These are phyloP conservation scores for Rhinella marina DNA, from an alignment of 2,797 vertebrate species.

Conservation along the genomic window DNA sequence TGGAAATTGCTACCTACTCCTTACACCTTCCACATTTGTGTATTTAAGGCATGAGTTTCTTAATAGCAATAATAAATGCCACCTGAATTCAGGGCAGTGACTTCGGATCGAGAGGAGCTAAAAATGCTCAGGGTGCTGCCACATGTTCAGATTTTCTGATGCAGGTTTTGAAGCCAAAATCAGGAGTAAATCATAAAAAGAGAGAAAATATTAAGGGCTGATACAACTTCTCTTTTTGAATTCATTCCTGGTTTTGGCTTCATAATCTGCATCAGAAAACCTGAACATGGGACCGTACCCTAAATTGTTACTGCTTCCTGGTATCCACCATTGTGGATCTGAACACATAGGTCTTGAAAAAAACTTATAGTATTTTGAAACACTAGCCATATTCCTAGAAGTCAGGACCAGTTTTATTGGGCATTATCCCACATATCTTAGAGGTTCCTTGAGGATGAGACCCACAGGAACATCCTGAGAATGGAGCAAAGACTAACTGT, in stretches of 20 bases:
- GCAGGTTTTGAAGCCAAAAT: too few species aligned
- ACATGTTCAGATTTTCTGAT: too few species aligned
- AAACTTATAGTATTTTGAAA: not conserved
- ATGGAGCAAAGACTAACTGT: too few species aligned
- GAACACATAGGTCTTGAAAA: too few species aligned
- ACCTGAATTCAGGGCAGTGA: not conserved
- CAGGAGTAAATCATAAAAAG: too few species aligned
- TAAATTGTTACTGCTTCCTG: not conserved
- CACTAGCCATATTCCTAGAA: not conserved
- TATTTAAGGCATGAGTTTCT: slow-evolving; percentile 13
- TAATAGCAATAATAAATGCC: slow-evolving; percentile 39
- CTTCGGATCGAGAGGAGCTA: not conserved
- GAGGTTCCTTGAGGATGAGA: not conserved
- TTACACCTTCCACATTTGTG: slow-evolving; percentile 42
- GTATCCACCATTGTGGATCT: not conserved
- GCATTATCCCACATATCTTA: not conserved
- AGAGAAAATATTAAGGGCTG: too few species aligned
- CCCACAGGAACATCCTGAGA: not conserved
- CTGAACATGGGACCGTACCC: too few species aligned
- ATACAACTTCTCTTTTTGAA: too few species aligned
- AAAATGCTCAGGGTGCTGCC: not conserved
- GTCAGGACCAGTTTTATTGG: not conserved
- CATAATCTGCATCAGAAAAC: too few species aligned
- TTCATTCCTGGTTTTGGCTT: too few species aligned
- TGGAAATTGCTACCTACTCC: slow-evolving; percentile 61